Conservation (phyloP, 1,140 invertebrate species). For the Cecropterus lyciades region DNA sequence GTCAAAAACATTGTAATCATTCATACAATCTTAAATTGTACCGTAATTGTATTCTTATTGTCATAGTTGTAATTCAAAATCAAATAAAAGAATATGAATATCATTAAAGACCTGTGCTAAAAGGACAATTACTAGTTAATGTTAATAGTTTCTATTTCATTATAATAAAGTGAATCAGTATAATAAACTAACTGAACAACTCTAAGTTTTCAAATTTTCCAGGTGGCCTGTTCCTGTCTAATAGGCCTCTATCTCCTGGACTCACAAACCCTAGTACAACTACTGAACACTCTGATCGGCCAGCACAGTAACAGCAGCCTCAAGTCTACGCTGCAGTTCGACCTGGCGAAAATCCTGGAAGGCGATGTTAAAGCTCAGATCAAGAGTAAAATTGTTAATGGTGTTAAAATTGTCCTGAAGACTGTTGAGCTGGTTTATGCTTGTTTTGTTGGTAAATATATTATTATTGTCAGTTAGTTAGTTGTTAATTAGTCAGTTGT, state of each 20-base stretch:
- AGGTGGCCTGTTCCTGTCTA: constrained; percentile 88
- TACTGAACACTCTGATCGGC: constrained; percentile 82
- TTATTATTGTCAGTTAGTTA: no score
- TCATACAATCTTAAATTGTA: no score
- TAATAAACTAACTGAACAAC: no score
- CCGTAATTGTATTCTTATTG: no score
- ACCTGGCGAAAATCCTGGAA: constrained; percentile 67
- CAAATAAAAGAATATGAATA: no score
- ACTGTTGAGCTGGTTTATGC: constrained; percentile 85
- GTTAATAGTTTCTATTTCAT: no score
- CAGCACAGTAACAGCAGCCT: constrained; percentile 81
- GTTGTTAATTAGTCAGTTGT: no score
- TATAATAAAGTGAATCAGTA: no score
- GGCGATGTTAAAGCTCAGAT: constrained; percentile 83
- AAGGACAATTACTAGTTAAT: no score
- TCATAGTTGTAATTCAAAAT: no score
- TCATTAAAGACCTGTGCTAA: no score
- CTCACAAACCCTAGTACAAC: constrained; percentile 74
- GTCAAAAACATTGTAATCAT: no score
- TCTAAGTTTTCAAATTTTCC: constrained; percentile 39
- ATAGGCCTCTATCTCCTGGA: constrained; percentile 86
- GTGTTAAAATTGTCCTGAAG: constrained; percentile 83
- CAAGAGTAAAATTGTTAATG: constrained; percentile 82
- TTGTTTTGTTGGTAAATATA: constrained; percentile 88
- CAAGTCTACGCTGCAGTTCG: constrained; percentile 76